Evolutionary conservation across 1,140 invertebrate genomes (phyloP), one percentile per base, ranked within the genome.

Genomic region (Notospermus geniculatus): DNA sequence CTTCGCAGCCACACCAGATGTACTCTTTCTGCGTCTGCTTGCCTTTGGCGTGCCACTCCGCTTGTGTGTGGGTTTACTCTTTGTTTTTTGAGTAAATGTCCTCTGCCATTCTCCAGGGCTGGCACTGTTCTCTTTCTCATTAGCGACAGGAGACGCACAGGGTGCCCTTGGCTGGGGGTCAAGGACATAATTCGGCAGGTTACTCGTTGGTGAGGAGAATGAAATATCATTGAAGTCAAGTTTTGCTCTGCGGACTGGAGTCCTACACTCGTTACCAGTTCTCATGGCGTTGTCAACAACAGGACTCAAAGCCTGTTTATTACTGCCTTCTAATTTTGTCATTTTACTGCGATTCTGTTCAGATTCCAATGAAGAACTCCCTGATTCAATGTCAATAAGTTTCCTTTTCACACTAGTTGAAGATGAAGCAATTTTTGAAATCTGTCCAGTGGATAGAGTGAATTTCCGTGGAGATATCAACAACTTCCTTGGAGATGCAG

Each of bases 111-210:
- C 32, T 7, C 32, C 32, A 36, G 32, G 32, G 15, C 32, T 36
- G 15, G 15, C 32, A 36, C 32, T 36, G 32, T 36, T 36, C 15
- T 36, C 32, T 36, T 36, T 36, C 15, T 15, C 32, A 36, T 36
- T 36, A 4, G 32, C 15, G 15, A 4, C 15, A 7, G 32, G 32
- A 36, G 32, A 36, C 4, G 32, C 32, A 36, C 32, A 36, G 32
- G 57, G 56, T 13, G 62, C 46, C 32, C 63, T 43, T 19, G 63
- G 63, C 43, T 64, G 22, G 2, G 63, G 63, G 53, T 64, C 45
- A 2, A 64, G 50, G 5, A 64, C 58, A 27, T 61, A 64, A 39
- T 61, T 64, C n/a, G 56, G 56, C 2, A 57, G 39, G 39, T 57
- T 57, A 30, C 56, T 57, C 2, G 56, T 57, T 13, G 56, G 56